A percentile compares a stretch with the other conserved stretches of the same genome.
phyloP scores from a whole-genome alignment of 2,888 invertebrate species.

The Timema cristinae region DNA sequence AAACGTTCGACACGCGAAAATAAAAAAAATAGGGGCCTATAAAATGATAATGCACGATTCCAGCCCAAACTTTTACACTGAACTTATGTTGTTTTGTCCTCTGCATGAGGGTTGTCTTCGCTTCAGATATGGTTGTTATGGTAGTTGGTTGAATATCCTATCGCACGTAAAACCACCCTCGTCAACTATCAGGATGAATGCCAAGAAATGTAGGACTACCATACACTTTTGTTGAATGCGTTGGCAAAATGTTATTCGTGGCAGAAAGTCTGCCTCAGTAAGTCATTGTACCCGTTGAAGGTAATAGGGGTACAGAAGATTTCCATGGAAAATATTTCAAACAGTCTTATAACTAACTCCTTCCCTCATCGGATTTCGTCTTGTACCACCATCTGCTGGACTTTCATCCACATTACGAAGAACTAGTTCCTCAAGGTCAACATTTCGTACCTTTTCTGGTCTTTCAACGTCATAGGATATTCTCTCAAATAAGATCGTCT shows the following conservation, averaged over 20 bases:
- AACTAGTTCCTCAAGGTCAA: conserved; percentile 12
- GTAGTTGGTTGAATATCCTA: no score
- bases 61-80: no score
- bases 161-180: not conserved
- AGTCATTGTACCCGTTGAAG: not conserved
- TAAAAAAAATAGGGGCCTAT: no score
- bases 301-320: conserved; percentile 4
- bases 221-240: not conserved
- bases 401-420: conserved; percentile 9
- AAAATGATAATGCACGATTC: no score
- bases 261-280: not conserved
- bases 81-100: no score
- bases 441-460: conserved; percentile 6
- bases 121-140: no score
- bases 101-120: no score
- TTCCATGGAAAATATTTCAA: not conserved
- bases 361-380: conserved; percentile 9
- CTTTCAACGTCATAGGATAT: not conserved
- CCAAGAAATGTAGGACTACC: not conserved
- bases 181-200: not conserved
- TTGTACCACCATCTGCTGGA: not conserved
- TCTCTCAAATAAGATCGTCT: not conserved
- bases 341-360: not conserved
- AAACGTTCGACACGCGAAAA: no score
- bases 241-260: not conserved